phyloP scores from a whole-genome alignment of 2,888 invertebrate species.

The Ectemnius continuus region DNA sequence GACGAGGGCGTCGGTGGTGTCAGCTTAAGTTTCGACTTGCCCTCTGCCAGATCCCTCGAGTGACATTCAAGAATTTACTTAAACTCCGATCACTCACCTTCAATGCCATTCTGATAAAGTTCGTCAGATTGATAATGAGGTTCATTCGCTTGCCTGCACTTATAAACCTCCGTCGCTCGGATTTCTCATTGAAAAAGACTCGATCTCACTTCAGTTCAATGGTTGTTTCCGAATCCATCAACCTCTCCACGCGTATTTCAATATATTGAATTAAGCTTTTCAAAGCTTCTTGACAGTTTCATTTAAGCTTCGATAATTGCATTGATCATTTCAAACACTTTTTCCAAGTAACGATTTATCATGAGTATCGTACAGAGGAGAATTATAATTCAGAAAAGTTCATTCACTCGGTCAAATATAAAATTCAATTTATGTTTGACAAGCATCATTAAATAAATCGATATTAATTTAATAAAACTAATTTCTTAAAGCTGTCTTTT shows the following conservation, averaged over 20 bases:
- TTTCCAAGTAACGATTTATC: too few species aligned
- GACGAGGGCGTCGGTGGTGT: conserved; percentile 34
- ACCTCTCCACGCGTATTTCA: background rate
- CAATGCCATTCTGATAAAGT: background rate
- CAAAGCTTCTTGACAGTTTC: too few species aligned
- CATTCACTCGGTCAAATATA: too few species aligned
- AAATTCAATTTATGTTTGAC: too few species aligned
- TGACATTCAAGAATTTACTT: conserved; percentile 5
- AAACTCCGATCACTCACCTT: conserved; percentile 23
- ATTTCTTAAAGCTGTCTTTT: background rate
- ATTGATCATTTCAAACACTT: too few species aligned
- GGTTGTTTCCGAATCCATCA: background rate
- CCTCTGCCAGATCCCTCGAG: too few species aligned
- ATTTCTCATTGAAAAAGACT: background rate
- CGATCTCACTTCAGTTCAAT: too few species aligned
- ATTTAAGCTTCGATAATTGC: too few species aligned
- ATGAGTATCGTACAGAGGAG: too few species aligned
- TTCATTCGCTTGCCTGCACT: background rate
- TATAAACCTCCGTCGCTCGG: background rate
- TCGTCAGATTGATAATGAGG: background rate
- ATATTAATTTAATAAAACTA: background rate
- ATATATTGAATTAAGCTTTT: background rate
- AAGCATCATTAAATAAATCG: background rate
- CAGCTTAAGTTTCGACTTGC: conserved; percentile 34
- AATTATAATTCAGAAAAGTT: too few species aligned